Conservation (phyloP, 1,140 invertebrate genomes). For the Ostrea edulis region DNA sequence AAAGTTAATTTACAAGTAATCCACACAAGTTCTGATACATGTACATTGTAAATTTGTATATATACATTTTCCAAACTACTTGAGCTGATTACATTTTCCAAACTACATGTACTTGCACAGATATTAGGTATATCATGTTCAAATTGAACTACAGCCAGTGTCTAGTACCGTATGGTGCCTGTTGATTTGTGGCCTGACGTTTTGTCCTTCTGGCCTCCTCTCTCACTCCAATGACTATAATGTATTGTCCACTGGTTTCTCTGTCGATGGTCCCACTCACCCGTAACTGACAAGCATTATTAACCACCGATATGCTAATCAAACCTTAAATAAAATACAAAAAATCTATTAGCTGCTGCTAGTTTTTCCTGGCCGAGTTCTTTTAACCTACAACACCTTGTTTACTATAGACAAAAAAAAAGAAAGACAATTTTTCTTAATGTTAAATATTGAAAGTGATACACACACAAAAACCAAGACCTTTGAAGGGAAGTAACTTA, state of each 20-base stretch:
- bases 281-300: constrained; percentile 45
- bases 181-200: constrained; percentile 28
- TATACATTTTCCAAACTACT: too few relatives aligned
- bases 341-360: too few relatives aligned
- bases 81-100: too few relatives aligned
- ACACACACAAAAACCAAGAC: not conserved
- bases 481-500: not conserved
- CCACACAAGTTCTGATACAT: not conserved
- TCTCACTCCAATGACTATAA: constrained; percentile 48
- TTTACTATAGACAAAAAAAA: not conserved
- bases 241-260: constrained; percentile 46
- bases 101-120: too few relatives aligned
- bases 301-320: constrained; percentile 3
- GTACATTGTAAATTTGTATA: not conserved
- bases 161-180: not conserved
- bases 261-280: constrained; percentile 51
- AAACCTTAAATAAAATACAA: not conserved
- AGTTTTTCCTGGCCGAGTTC: too few relatives aligned
- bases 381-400: not conserved
- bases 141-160: too few relatives aligned
- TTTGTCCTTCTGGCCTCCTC: constrained; percentile 36
- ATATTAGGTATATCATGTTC: too few relatives aligned
- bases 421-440: too few relatives aligned
- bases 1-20: not conserved
- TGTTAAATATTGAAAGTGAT: too few relatives aligned